Evolutionary conservation across 2,797 vertebrate genomes (phyloP).

Genomic region (Percopsis omiscomaycus): DNA sequence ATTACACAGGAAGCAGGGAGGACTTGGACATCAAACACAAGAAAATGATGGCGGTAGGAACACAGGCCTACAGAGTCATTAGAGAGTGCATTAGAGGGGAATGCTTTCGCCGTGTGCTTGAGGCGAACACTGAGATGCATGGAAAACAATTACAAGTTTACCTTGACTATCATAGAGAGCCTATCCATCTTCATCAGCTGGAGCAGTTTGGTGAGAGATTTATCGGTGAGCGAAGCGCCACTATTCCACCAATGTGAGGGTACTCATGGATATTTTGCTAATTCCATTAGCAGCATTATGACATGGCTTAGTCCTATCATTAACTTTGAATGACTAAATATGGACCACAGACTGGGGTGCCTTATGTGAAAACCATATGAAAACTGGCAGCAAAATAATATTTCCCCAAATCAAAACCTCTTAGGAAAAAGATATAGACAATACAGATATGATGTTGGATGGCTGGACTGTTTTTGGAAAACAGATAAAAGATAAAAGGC

Average conservation of each 20-base stretch:
- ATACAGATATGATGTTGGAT: background rate
- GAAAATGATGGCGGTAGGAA: constrained; percentile 68
- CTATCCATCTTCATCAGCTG: constrained; percentile 37
- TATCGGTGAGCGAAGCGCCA: constrained; percentile 27
- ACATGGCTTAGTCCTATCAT: constrained; percentile 18
- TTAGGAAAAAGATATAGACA: constrained; percentile 1
- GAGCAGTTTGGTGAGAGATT: constrained; percentile 29
- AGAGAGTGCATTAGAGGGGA: constrained; percentile 68
- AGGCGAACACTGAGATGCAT: constrained; percentile 49
- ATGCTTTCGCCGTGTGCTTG: constrained; percentile 70
- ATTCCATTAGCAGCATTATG: constrained; percentile 20
- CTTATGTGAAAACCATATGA: background rate
- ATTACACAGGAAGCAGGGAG: constrained; percentile 69
- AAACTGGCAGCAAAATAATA: background rate
- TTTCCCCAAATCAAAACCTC: constrained; percentile 11
- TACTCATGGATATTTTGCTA: constrained; percentile 10
- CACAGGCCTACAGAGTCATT: constrained; percentile 67
- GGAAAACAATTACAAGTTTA: constrained; percentile 58
- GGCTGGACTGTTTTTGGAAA: background rate
- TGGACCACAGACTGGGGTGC: background rate
- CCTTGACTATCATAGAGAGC: constrained; percentile 45
- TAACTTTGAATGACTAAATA: constrained; percentile 4
- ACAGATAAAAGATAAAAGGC: constrained; percentile 4
- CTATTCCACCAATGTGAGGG: constrained; percentile 26
- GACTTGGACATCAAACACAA: constrained; percentile 56